Base-by-base conservation (phyloP, 2,888 invertebrate species). In the Leptinotarsa juncta region DNA sequence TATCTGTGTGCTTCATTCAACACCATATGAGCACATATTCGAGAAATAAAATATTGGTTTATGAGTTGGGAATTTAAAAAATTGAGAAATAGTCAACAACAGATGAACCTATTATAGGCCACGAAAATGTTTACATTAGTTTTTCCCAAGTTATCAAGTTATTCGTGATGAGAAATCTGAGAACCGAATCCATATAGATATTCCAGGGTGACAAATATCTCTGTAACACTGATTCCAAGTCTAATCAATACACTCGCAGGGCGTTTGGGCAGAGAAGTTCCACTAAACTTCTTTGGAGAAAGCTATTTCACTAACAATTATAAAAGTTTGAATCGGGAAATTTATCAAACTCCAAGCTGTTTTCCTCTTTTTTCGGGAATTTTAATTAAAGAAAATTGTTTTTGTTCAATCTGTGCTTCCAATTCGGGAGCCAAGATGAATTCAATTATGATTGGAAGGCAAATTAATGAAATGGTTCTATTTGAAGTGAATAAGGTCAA, bases 281-380 rank as follows among this genome's bases (percentile, higher is more conserved):
- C 50, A 62, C 23, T 57, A 16, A 55, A 69, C 69, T 69, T 69
- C 57, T 57, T 48, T 53, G 32, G 65, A 16, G 57, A 57, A 57
- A 72, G 72, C 72, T 67, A 72, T 72, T 67, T 42, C 55, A 72
- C 72, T 72, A 72, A 72, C 72, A 72, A 72, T 72, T 72, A 72
- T 49, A 72, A 72, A 72, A 72, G 72, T 72, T 72, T 57, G 66
- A 72, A 72, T 72, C 55, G 60, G 53, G 57, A 23, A 72, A 67
- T 72, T 72, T 67, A 72, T 72, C 72, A 72, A 72, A 72, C 72
- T 72, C 20, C 69, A 57, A 69, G 69, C 69, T 65, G 65, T 53
- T 65, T 65, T 55, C 18, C 26, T 26, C 65, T 71, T 71, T 71
- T 71, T 66, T 65, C 57, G 49, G 14, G 51, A 53, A 67, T 65